Evolutionary conservation across 2,797 vertebrate genomes (phyloP), one percentile per base, ranked within the genome.

Genomic region (Alauda arvensis): DNA sequence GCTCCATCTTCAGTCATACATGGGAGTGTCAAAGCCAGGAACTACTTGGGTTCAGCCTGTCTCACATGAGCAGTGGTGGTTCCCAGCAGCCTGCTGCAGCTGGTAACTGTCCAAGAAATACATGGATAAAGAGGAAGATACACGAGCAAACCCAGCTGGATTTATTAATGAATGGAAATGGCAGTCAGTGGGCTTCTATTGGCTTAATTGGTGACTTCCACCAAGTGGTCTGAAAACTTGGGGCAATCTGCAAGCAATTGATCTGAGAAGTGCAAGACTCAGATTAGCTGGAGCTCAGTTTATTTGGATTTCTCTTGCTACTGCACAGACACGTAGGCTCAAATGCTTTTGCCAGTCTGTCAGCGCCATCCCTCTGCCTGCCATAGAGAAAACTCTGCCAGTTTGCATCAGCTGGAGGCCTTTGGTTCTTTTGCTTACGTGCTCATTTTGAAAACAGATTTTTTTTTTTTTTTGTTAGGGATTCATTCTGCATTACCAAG

Each of bases 341-440:
- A 63, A 80, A 68, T 45, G 65, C 26, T 65, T 77, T 66, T 72
- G 23, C 31, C 62, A 20, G 24, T 11, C 29, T 25, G 24, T 29
- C 63, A 70, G 53, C 33, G 40, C 31, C 29, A 42, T 25, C 25
- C 23, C 37, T 21, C 51, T 49, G 51, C 12, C 61, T 84, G 48
- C 37, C 4, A 10, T 13, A 40, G 33, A 55, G 43, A 61, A 34
- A 59, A 31, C 59, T 45, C 17, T 77, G 55, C 24, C 43, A 26
- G 40, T 79, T 71, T 71, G 37, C 51, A 70, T 67, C 65, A 59
- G 49, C 56, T 51, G 52, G 26, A 62, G 65, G 19, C 33, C 37
- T 77, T 60, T 0, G 3, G 43, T 39, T 71, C 76, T 66, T 86
- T 69, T 0, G 2, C 76, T 82, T 77, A 63, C 1, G 0, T 0